Base-by-base conservation (phyloP, 2,797 vertebrate genomes). In the Anguilla pacifica region DNA sequence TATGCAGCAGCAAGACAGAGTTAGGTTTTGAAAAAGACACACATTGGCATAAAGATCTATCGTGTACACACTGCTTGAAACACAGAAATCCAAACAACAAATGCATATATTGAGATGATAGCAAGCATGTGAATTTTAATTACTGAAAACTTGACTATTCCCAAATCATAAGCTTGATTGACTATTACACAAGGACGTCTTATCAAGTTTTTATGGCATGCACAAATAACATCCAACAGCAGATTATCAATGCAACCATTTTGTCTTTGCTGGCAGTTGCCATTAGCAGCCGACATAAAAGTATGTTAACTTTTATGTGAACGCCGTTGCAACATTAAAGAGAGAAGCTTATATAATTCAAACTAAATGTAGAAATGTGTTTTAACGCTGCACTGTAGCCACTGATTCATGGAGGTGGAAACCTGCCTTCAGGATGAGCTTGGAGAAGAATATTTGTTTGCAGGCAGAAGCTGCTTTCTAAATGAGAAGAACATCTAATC, bases 401-500 rank as follows among this genome's bases (percentile, higher is more conserved):
- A 82, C 46, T 7, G 22, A 25, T 39, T 43, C 35, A 43, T 49
- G 43, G 15, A 4, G n/a, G 11, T 13, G 39, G 39, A 79, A 43
- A 35, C 35, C 17, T n/a, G 46, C 25, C 43, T 82, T n/a, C 22
- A n/a, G 53, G 57, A 35, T 57, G 83, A 57, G 6, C 11, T 22
- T 15, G 28, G 53, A 51, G 55, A 85, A 10, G 84, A 43, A 67
- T 31, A 81, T 70, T 87, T 84, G n/a, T 74, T 49, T 83, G 64
- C 46, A 43, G 22, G 31, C 35, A 64, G 70, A 31, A 77, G 43
- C 39, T 49, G 25, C 57, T 79, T 55, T 74, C 28, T 74, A 84
- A 64, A 74, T 39, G 49, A 88, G 83, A 81, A 72, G 81, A 72
- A 88, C 87, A 86, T 87, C 85, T 89, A 90, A 90, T 88, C 85